These are phyloP conservation scores for Sturnira hondurensis DNA, from an alignment of 2,113 vertebrate species.

Conservation along the genomic window DNA sequence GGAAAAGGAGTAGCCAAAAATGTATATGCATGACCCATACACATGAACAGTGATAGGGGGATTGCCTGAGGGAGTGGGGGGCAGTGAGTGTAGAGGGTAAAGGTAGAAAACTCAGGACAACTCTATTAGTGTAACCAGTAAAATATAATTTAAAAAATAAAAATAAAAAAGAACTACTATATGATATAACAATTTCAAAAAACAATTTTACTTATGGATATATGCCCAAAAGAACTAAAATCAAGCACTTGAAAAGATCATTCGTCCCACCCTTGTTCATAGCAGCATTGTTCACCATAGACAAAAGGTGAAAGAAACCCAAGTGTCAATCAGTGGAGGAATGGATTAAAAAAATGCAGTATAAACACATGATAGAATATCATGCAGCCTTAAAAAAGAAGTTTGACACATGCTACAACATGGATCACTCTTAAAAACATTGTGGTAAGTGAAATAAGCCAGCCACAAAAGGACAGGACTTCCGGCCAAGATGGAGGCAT, in stretches of 20 bases:
- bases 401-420: not conserved
- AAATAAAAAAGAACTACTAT: not conserved
- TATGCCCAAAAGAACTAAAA: not conserved
- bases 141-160: too few relatives aligned
- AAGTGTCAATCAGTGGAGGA: not conserved
- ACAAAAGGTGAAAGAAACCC: not conserved
- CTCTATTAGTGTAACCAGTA: too few relatives aligned
- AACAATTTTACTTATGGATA: not conserved
- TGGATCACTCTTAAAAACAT: not conserved
- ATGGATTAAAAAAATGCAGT: not conserved
- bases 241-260: not conserved
- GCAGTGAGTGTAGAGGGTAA: too few relatives aligned
- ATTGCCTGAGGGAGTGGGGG: too few relatives aligned
- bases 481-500: too few relatives aligned
- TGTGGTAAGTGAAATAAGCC: not conserved
- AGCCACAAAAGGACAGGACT: not conserved
- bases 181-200: not conserved
- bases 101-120: too few relatives aligned
- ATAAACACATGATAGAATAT: not conserved
- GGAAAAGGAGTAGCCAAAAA: too few relatives aligned
- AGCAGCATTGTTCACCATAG: not conserved
- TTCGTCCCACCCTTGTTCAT: not conserved
- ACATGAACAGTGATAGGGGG: too few relatives aligned
- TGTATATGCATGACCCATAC: too few relatives aligned
- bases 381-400: not conserved